Evolutionary conservation across 2,888 invertebrate genomes (phyloP), one percentile per base, ranked within the genome.

Genomic region (Dasypogon diadema): DNA sequence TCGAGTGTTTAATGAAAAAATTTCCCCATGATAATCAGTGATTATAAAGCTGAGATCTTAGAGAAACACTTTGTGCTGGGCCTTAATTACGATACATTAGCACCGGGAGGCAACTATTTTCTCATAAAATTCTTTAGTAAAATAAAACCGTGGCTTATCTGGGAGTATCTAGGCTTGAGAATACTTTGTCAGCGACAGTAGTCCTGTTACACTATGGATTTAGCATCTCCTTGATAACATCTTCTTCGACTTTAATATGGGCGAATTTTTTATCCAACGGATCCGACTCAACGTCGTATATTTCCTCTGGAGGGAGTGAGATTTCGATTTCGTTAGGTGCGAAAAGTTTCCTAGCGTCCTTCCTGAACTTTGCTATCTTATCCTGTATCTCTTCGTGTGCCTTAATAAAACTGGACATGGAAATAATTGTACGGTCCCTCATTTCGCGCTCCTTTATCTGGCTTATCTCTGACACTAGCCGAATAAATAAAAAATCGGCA

Each of bases 351-450:
- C 82, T 81, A 0, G 84, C 84, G 76, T 85, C 85, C 79, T 83
- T 84, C 21, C 85, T 83, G 37, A 85, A 86, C n/a, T 81, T 79
- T 2, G 82, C 83, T 37, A 85, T 83, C 12, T 82, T 81, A 75
- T 81, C 81, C n/a, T 79, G 80, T 80, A 85, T 83, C 18, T 81
- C 83, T 2, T 83, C 81, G 60, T 85, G 85, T 0, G 85, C 83
- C n/a, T 80, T 76, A 0, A 83, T 81, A 55, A 83, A 82, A 30
- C 77, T 79, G 21, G 81, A 79, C 68, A 82, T 70, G 1, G 80
- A 72, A 10, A 81, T 79, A 3, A 80, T 78, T 8, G 80, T 79
- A 8, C 79, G 80, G 3, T 79, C 16, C 77, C 74, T 12, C 16
- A 82, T 55, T 58, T 81, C 79, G 8, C 83, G 83, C 37, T 79